These are phyloP conservation scores for Cyclargus thomasi DNA, from an alignment of 1,140 invertebrate species.

Conservation along the genomic window DNA sequence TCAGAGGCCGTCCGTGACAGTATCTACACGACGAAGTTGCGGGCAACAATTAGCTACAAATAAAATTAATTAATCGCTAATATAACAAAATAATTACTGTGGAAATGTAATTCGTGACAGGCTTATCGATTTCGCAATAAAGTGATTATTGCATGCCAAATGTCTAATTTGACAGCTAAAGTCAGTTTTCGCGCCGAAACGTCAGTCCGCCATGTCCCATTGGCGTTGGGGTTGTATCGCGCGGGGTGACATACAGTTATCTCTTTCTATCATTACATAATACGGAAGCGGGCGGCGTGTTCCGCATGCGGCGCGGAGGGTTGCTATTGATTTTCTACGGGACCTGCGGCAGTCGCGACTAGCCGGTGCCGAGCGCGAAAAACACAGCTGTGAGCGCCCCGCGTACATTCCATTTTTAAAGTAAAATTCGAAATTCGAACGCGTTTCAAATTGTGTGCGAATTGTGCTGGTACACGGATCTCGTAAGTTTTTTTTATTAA, in stretches of 20 bases:
- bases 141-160: slow-evolving; percentile 50
- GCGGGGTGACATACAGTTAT: slow-evolving; percentile 37
- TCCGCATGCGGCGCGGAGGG: slow-evolving; percentile 67
- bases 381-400: slow-evolving; percentile 60
- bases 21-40: no score
- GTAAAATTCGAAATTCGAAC: slow-evolving; percentile 31
- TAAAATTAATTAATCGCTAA: background rate
- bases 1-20: no score
- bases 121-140: slow-evolving; percentile 36
- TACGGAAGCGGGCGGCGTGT: slow-evolving; percentile 65
- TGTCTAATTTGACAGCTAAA: slow-evolving; percentile 45
- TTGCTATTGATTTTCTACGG: slow-evolving; percentile 69
- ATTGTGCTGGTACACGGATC: slow-evolving; percentile 37
- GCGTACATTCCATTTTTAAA: slow-evolving; percentile 46
- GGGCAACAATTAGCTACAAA: background rate
- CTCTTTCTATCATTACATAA: slow-evolving; percentile 60
- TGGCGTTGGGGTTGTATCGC: slow-evolving; percentile 52
- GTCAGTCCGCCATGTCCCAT: slow-evolving; percentile 63
- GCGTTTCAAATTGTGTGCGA: slow-evolving; percentile 28
- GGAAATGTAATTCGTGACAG: background rate
- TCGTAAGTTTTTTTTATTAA: slow-evolving; percentile 22
- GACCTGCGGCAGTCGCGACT: slow-evolving; percentile 69
- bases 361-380: slow-evolving; percentile 70
- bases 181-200: slow-evolving; percentile 68
- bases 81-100: background rate